phyloP scores from a whole-genome alignment of 1,140 invertebrate species.

The Plectrocnemia conspersa region DNA sequence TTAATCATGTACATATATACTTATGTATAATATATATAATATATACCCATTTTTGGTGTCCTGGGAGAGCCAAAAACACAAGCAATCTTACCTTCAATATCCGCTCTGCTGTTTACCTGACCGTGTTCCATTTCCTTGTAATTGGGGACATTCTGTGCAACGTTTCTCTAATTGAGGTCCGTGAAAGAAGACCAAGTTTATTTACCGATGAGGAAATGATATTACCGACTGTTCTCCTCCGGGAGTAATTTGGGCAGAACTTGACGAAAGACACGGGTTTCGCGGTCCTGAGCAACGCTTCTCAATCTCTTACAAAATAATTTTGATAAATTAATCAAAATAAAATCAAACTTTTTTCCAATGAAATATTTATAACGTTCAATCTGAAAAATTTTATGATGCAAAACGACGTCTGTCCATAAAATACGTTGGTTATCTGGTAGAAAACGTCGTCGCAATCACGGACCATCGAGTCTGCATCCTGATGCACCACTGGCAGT shows the following conservation, averaged over 20 bases:
- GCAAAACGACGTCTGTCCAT: too few species aligned
- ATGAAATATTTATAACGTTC: too few species aligned
- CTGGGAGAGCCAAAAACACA: conserved; percentile 3
- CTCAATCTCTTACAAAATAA: too few species aligned
- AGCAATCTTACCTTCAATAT: conserved; percentile 3
- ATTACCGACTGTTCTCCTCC: neutral
- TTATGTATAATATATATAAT: too few species aligned
- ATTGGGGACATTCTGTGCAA: neutral
- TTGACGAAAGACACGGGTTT: too few species aligned
- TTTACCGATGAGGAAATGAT: conserved; percentile 3
- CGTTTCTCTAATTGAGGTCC: conserved; percentile 10
- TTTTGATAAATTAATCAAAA: neutral
- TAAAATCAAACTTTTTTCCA: neutral
- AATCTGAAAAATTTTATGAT: too few species aligned
- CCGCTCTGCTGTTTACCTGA: neutral
- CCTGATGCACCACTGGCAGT: conserved; percentile 2
- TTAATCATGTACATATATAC: too few species aligned
- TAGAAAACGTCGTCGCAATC: neutral
- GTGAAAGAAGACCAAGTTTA: neutral
- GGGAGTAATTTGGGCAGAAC: too few species aligned
- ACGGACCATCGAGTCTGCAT: conserved; percentile 4
- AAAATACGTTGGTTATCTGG: too few species aligned
- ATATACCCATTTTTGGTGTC: too few species aligned
- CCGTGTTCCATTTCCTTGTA: neutral
- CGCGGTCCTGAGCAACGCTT: too few species aligned